Evolutionary conservation across 1,140 invertebrate species (phyloP), one percentile per base, ranked within the genome.

Genomic region (Leptopilina boulardi): DNA sequence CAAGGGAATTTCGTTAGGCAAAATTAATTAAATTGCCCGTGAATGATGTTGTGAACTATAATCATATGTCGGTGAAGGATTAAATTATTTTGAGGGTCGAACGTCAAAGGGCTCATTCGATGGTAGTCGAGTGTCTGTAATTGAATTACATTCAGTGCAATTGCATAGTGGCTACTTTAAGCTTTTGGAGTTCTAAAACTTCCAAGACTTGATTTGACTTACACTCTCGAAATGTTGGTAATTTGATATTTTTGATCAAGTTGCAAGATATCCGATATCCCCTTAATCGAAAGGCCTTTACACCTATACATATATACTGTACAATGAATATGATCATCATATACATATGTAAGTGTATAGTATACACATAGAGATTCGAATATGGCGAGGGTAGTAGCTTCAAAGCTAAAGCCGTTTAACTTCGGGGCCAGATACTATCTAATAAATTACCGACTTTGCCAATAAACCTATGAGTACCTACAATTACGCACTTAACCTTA

Each of bases 361-460:
- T 51, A 18, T 51, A n/a, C 4, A 51, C n/a, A 51, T 18, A 51
- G 0, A n/a, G 21, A 5, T 30, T 66, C 13, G 26, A 30, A 51
- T 44, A 44, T 44, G 10, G 21, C 23, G 21, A 66, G 59, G 59
- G 59, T 30, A 6, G 59, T 30, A 6, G 59, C 59, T 66, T 66
- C 26, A 66, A 66, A 66, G 59, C 26, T 26, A 66, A 66, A 66
- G 59, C 59, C 59, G 59, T 66, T 66, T 66, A 66, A 66, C 59
- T 66, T 66, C 23, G n/a, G 21, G n/a, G 59, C 10, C 59, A 15
- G 59, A 66, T 66, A 66, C 23, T 30, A 66, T 66, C 59, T 66
- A 30, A 66, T 66, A 66, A 66, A 66, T 66, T 66, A 30, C 15
- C 59, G 26, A 30, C 59, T 66, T 66, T 30, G 59, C 23, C 59